These are phyloP conservation scores for Microtus oregoni DNA, from an alignment of 2,113 vertebrate species.

Conservation along the genomic window DNA sequence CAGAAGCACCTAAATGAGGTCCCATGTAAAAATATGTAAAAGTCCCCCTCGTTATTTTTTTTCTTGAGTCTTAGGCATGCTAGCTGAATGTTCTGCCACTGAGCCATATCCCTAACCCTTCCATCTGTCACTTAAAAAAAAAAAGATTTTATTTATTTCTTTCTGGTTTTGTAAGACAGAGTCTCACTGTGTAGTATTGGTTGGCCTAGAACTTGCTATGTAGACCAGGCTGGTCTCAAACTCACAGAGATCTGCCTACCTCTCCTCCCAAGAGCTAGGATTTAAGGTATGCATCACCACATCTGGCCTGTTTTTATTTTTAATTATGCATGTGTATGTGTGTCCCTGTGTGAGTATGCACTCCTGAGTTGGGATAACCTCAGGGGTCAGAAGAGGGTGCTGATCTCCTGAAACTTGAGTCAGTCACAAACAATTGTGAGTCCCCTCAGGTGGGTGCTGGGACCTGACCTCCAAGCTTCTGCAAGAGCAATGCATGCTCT, in stretches of 20 bases:
- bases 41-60: rapidly evolving
- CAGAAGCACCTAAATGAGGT: not conserved
- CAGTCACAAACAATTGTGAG: not conserved
- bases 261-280: not conserved
- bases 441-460: not conserved
- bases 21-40: not conserved
- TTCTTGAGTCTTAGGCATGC: not conserved
- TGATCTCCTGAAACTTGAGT: not conserved
- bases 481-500: not conserved
- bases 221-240: not conserved
- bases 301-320: not conserved
- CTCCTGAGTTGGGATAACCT: not conserved
- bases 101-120: not conserved
- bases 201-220: not conserved
- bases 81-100: not conserved
- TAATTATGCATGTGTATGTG: not conserved
- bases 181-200: not conserved
- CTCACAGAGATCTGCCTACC: not conserved
- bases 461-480: not conserved
- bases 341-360: not conserved
- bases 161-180: not conserved
- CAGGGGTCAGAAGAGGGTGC: not conserved
- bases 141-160: not conserved
- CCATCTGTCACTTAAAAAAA: not conserved
- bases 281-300: not conserved